Conservation (phyloP, 2,797 vertebrate species). For the Allobates femoralis region DNA sequence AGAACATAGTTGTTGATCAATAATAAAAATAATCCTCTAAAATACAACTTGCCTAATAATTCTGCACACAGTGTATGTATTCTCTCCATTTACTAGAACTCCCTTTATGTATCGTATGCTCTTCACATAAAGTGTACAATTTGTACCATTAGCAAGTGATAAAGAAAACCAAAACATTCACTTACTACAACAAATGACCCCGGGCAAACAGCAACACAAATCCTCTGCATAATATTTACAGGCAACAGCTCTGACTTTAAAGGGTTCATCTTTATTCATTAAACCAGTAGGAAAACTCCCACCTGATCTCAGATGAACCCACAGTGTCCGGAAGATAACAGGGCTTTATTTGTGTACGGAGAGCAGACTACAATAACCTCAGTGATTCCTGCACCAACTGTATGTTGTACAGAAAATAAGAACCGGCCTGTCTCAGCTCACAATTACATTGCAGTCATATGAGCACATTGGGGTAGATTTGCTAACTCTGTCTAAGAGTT, state of each 20-base stretch:
- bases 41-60: too few relatives aligned
- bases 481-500: neutral
- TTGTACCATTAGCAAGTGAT: conserved; percentile 43
- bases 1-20: too few relatives aligned
- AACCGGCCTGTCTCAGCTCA: neutral
- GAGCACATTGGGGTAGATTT: neutral
- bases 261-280: conserved; percentile 17
- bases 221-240: conserved; percentile 48
- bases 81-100: neutral
- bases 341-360: conserved; percentile 16
- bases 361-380: conserved; percentile 24
- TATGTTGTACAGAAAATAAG: neutral
- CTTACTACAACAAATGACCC: conserved; percentile 18
- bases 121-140: conserved; percentile 14
- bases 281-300: conserved; percentile 12
- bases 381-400: conserved; percentile 9
- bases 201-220: conserved; percentile 9
- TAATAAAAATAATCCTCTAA: too few relatives aligned
- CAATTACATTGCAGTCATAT: neutral
- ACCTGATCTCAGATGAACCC: conserved; percentile 31
- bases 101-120: neutral
- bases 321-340: conserved; percentile 6
- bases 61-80: too few relatives aligned
- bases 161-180: conserved; percentile 35
- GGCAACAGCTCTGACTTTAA: conserved; percentile 42